These are phyloP conservation scores for Coelopa pilipes DNA, from an alignment of 2,888 invertebrate genomes.

Conservation along the genomic window DNA sequence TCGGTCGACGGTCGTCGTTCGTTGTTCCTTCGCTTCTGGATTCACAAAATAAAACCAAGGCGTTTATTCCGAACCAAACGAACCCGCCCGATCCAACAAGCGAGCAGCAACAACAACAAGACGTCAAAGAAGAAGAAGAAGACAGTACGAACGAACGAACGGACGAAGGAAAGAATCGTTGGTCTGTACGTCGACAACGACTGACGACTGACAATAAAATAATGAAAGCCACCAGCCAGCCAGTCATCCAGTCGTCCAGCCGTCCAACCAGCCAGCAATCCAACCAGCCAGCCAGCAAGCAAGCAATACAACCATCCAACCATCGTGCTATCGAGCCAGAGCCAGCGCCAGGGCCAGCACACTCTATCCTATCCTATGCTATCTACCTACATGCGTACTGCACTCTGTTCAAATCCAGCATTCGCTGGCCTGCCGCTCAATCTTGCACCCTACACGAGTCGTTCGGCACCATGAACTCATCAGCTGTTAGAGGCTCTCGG, in stretches of 20 bases:
- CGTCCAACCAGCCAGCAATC: neutral
- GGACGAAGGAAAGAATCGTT: constrained; percentile 17
- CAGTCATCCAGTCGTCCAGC: constrained; percentile 14
- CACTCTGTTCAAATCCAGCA: constrained; percentile 13
- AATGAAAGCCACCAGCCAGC: constrained; percentile 33
- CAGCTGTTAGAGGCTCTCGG: too few relatives aligned
- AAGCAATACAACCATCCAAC: too few relatives aligned
- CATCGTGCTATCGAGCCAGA: too few relatives aligned
- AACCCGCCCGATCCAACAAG: neutral
- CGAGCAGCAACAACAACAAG: too few relatives aligned
- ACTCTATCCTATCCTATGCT: constrained; percentile 1
- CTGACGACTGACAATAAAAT: constrained; percentile 32
- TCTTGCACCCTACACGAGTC: neutral
- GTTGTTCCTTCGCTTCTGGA: constrained; percentile 35
- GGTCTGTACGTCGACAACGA: constrained; percentile 20
- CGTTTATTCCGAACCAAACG: constrained; percentile 31
- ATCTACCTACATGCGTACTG: constrained; percentile 24
- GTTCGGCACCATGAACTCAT: neutral
- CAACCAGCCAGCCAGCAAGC: too few relatives aligned
- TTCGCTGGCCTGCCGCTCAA: constrained; percentile 11
- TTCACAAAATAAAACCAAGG: constrained; percentile 29
- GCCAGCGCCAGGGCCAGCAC: neutral
- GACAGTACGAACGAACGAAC: constrained; percentile 24
- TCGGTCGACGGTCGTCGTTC: constrained; percentile 46
- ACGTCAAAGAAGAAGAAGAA: neutral